Conservation (phyloP, 30 jellyfish, hydroid and myxozoan genomes). For the Mastigias papua region DNA sequence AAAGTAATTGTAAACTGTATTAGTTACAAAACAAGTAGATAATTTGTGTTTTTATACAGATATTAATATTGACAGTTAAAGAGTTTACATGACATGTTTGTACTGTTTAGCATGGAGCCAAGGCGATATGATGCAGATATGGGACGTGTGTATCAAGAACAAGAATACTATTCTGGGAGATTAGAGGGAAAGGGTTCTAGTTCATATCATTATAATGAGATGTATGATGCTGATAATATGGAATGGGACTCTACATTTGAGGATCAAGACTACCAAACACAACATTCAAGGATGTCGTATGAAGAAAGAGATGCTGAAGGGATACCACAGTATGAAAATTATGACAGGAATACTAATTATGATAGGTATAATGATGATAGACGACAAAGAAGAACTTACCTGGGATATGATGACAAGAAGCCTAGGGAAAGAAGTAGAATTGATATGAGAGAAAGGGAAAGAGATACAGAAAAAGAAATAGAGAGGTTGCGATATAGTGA, state of each 20-base stretch:
- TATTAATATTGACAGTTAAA: too few relatives aligned
- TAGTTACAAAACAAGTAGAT: too few relatives aligned
- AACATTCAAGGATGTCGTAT: not conserved
- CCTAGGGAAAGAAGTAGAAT: conserved; percentile 33
- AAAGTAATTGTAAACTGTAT: too few relatives aligned
- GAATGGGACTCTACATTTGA: conserved; percentile 72
- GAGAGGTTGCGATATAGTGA: conserved; percentile 58
- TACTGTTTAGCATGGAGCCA: not conserved
- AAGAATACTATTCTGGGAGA: not conserved
- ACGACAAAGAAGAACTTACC: conserved; percentile 17
- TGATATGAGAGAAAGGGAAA: conserved; percentile 37
- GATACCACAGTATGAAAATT: not conserved
- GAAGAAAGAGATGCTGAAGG: conserved; percentile 8
- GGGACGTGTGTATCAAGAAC: not conserved
- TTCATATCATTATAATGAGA: not conserved
- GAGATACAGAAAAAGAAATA: conserved; percentile 47
- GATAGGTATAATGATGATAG: conserved; percentile 11
- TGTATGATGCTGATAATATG: conserved; percentile 14
- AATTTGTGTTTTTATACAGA: too few relatives aligned
- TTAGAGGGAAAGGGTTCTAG: not conserved
- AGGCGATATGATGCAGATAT: not conserved
- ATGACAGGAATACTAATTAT: not conserved
- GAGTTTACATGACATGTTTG: not conserved
- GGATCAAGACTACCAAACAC: conserved; percentile 18
- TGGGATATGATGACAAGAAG: conserved; percentile 5